phyloP scores from a whole-genome alignment of 1,140 invertebrate species.

The Phthorimaea operculella region DNA sequence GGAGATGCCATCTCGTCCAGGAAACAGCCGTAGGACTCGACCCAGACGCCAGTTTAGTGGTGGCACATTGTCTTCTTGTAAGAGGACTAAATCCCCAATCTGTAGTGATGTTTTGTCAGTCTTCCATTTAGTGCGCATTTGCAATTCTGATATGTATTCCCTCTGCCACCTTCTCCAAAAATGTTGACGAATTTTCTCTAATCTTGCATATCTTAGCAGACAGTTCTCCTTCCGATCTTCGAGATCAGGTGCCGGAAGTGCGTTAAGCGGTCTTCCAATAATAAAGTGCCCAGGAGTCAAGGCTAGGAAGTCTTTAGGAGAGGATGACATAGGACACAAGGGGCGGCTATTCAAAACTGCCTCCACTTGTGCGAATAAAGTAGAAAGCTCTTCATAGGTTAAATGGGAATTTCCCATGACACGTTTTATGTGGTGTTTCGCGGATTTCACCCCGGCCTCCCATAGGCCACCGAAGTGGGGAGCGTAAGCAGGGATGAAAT shows the following conservation, averaged over 20 bases:
- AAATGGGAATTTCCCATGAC: constrained; percentile 1
- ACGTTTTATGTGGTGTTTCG: constrained; percentile 3
- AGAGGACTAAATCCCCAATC: too few relatives aligned
- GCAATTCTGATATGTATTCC: too few relatives aligned
- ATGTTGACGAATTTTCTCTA: too few relatives aligned
- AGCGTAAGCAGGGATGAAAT: neutral
- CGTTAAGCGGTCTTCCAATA: constrained; percentile 10
- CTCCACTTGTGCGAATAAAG: constrained; percentile 7
- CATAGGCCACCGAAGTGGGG: constrained; percentile 4
- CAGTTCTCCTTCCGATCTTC: too few relatives aligned
- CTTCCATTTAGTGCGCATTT: too few relatives aligned
- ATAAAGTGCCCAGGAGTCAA: constrained; percentile 33
- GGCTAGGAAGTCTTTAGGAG: constrained; percentile 20
- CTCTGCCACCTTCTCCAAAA: too few relatives aligned
- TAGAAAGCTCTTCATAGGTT: constrained; percentile 5
- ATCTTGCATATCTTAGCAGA: too few relatives aligned
- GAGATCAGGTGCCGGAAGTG: constrained; percentile 1
- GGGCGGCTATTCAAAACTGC: constrained; percentile 4
- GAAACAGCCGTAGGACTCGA: too few relatives aligned
- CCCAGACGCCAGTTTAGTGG: too few relatives aligned
- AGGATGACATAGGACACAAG: neutral
- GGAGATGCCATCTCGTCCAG: too few relatives aligned
- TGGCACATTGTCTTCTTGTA: too few relatives aligned
- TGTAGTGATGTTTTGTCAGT: too few relatives aligned
- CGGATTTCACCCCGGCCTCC: constrained; percentile 5